Evolutionary conservation across 1,140 invertebrate genomes (phyloP).

Genomic region (Drosophila teissieri): DNA sequence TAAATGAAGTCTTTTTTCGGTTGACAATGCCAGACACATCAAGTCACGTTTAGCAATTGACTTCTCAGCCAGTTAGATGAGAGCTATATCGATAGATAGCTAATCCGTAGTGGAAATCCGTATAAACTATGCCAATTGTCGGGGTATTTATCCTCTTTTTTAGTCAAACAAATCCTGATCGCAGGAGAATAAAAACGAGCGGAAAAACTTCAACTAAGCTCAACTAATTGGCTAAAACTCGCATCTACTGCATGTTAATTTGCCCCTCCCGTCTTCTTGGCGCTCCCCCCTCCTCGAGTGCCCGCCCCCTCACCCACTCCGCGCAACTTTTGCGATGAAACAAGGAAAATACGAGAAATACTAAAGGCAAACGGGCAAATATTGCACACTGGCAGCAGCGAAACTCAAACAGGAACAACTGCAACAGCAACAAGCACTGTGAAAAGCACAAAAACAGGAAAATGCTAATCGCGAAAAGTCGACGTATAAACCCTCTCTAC

Average conservation of each 20-base stretch:
- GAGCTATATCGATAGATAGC: conserved; percentile 28
- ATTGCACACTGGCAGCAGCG: conserved; percentile 48
- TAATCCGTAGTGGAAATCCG: conserved; percentile 52
- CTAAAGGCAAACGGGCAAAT: conserved; percentile 41
- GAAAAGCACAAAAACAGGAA: conserved; percentile 5
- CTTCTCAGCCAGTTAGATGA: conserved; percentile 43
- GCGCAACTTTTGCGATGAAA: conserved; percentile 52
- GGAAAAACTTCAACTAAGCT: conserved; percentile 54
- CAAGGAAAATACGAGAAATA: conserved; percentile 59
- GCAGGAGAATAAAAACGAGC: conserved; percentile 16
- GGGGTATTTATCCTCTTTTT: neutral
- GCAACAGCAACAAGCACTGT: conserved; percentile 5
- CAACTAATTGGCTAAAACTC: conserved; percentile 77
- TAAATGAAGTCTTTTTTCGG: conserved; percentile 60
- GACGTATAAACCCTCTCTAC: conserved; percentile 7
- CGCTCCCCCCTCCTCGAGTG: conserved; percentile 3
- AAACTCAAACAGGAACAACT: conserved; percentile 52
- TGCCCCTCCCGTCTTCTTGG: conserved; percentile 18
- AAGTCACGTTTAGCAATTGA: conserved; percentile 69
- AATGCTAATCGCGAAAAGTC: neutral
- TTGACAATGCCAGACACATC: conserved; percentile 55
- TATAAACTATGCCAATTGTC: too few species aligned
- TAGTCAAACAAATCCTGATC: conserved; percentile 22
- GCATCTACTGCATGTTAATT: conserved; percentile 79
- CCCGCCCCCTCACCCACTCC: neutral